Evolutionary conservation across 2,113 vertebrate species (phyloP).

Genomic region (Pyxicephalus adspersus): DNA sequence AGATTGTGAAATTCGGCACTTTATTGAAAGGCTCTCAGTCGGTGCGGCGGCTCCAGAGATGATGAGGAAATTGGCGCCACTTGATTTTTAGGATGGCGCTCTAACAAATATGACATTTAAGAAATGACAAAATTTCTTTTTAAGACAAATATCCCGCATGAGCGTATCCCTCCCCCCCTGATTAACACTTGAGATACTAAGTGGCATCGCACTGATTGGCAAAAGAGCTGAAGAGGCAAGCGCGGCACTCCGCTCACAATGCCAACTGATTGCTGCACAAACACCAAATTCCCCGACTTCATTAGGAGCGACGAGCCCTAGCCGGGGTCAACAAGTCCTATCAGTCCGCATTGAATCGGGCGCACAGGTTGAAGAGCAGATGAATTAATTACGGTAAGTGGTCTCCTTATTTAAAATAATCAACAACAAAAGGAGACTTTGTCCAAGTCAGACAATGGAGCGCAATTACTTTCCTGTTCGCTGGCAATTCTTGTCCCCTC

Average conservation of each 20-base stretch:
- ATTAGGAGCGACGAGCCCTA: constrained; percentile 40
- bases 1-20: neutral
- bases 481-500: constrained; percentile 17
- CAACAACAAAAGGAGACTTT: constrained; percentile 5
- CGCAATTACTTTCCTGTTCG: neutral
- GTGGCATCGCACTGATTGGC: constrained; percentile 52
- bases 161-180: constrained; percentile 18
- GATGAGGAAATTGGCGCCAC: constrained; percentile 51
- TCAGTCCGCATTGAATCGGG: constrained; percentile 1
- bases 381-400: constrained; percentile 12
- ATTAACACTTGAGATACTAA: constrained; percentile 54
- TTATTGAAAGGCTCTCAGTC: neutral
- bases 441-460: neutral
- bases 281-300: constrained; percentile 40
- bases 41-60: neutral
- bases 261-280: constrained; percentile 54
- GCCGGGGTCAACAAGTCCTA: constrained; percentile 9
- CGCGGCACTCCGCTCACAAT: neutral
- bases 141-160: constrained; percentile 26
- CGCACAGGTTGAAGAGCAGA: neutral
- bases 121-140: constrained; percentile 14
- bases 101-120: constrained; percentile 40
- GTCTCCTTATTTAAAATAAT: constrained; percentile 18
- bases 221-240: constrained; percentile 39
- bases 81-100: constrained; percentile 24